Conservation (phyloP, 2,888 invertebrate species). For the Erebia ligea region DNA sequence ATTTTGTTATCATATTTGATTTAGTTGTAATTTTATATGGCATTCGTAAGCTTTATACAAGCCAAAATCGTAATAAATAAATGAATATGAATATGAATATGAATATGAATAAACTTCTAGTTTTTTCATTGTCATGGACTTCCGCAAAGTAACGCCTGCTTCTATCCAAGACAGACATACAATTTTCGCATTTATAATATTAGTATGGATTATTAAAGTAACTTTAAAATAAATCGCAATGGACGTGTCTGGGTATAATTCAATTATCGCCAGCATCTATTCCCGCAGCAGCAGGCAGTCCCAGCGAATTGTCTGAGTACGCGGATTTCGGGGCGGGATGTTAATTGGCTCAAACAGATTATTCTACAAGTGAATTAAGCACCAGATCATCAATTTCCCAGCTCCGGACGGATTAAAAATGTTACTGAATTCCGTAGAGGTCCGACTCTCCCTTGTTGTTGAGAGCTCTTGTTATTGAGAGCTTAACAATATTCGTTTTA, state of each 20-base stretch:
- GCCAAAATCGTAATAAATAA: too few relatives aligned
- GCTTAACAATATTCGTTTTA: background rate
- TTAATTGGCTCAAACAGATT: slow-evolving; percentile 17
- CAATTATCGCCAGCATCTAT: background rate
- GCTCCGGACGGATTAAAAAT: background rate
- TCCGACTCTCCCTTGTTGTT: background rate
- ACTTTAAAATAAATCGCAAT: background rate
- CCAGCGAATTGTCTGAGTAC: slow-evolving; percentile 1
- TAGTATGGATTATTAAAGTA: too few relatives aligned
- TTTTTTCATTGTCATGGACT: too few relatives aligned
- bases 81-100: too few relatives aligned
- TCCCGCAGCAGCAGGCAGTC: slow-evolving; percentile 5
- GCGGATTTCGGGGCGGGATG: slow-evolving; percentile 11
- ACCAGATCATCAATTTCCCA: slow-evolving; percentile 13
- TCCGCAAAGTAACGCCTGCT: too few relatives aligned
- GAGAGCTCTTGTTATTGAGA: slow-evolving; percentile 12
- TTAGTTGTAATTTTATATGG: too few relatives aligned
- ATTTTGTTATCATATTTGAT: too few relatives aligned
- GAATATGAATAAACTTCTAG: too few relatives aligned
- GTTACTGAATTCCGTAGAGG: background rate
- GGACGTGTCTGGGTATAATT: slow-evolving; percentile 5
- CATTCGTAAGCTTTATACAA: too few relatives aligned
- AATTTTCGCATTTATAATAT: too few relatives aligned
- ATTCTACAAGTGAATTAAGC: slow-evolving; percentile 18
- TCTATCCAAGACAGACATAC: too few relatives aligned